phyloP scores from a whole-genome alignment of 1,140 invertebrate genomes.

The Chlorops oryzae region DNA sequence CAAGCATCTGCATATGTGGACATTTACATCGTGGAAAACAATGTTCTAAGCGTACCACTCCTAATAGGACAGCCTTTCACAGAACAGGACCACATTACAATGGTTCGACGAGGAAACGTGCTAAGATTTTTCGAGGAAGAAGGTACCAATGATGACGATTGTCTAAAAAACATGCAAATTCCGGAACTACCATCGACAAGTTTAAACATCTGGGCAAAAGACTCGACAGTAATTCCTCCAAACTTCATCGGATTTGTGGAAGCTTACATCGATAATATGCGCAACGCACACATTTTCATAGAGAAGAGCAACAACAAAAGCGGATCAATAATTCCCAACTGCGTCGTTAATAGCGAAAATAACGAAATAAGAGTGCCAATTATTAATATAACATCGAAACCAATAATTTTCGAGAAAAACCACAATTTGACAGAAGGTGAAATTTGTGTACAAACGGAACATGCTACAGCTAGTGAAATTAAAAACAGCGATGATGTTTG shows the following conservation, averaged over 20 bases:
- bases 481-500: too few species aligned
- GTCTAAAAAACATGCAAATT: neutral
- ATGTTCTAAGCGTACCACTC: neutral
- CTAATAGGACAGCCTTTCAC: slow-evolving; percentile 3
- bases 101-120: neutral
- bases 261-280: too few species aligned
- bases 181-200: neutral
- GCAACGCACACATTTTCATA: too few species aligned
- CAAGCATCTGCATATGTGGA: neutral
- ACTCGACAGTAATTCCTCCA: slow-evolving; percentile 1
- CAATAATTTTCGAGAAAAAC: slow-evolving; percentile 1
- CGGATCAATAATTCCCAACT: too few species aligned
- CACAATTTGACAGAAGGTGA: neutral
- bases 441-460: neutral
- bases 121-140: neutral
- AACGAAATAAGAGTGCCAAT: neutral
- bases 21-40: neutral
- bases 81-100: slow-evolving; percentile 5
- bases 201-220: slow-evolving; percentile 3
- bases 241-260: slow-evolving; percentile 3
- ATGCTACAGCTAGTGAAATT: too few species aligned
- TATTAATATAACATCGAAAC: neutral
- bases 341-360: too few species aligned
- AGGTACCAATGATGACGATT: neutral
- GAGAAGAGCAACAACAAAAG: too few species aligned